Conservation (phyloP, 2,113 vertebrate species). For the Eidolon helvum region DNA sequence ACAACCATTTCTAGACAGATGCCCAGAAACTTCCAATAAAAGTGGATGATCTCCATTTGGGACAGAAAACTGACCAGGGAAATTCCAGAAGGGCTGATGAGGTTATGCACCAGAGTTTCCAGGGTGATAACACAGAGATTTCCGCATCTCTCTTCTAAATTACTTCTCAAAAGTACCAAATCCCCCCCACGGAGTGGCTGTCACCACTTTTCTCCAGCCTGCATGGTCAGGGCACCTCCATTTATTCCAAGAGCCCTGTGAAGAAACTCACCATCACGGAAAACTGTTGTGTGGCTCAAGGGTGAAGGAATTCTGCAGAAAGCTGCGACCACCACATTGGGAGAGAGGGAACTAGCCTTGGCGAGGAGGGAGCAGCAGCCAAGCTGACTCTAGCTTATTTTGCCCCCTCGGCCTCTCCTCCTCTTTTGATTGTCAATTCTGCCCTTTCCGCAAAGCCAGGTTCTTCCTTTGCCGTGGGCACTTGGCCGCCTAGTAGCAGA, state of each 20-base stretch:
- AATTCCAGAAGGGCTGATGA: slow-evolving; percentile 14
- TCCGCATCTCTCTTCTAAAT: background rate
- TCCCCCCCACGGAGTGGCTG: background rate
- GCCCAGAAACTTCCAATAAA: background rate
- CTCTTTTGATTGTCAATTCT: background rate
- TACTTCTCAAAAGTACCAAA: slow-evolving; percentile 14
- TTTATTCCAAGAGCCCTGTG: background rate
- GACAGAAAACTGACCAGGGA: background rate
- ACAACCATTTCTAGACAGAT: background rate
- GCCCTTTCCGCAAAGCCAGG: background rate
- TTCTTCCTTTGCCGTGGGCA: background rate
- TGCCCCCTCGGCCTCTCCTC: no score
- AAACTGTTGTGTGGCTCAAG: background rate
- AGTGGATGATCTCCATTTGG: background rate
- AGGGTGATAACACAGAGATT: background rate
- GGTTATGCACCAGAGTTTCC: background rate
- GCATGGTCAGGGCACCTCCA: background rate
- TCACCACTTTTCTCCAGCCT: background rate
- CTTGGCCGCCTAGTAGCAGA: background rate
- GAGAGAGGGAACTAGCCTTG: rapidly evolving
- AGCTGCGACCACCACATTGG: background rate
- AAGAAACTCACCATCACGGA: background rate
- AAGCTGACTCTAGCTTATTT: background rate
- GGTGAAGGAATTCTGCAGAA: background rate
- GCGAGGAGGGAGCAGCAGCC: background rate